Conservation (phyloP, 2,797 vertebrate species). For the Coccyzus lansbergi region DNA sequence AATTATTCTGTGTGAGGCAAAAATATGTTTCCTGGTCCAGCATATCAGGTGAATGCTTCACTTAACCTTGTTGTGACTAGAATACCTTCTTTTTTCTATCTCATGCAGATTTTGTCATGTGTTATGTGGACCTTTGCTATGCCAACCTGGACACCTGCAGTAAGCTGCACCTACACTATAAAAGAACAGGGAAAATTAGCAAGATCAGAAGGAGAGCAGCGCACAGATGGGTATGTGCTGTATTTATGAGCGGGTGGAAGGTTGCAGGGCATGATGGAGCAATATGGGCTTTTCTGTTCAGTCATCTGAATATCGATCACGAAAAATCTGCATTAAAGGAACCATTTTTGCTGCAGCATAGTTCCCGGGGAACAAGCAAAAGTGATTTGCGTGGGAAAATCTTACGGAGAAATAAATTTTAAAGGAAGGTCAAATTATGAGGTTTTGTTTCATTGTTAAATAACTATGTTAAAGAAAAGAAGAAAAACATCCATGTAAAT, state of each 20-base stretch:
- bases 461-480: background rate
- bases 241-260: background rate
- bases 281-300: background rate
- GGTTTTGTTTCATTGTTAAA: background rate
- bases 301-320: background rate
- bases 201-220: background rate
- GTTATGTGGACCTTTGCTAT: background rate
- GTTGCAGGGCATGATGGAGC: background rate
- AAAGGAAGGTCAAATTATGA: background rate
- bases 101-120: background rate
- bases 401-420: background rate
- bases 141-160: background rate
- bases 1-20: background rate
- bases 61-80: background rate
- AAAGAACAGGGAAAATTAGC: background rate
- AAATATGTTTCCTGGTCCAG: background rate
- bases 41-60: background rate
- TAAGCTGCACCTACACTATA: background rate
- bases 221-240: background rate
- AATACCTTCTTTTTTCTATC: background rate
- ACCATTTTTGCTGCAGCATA: background rate
- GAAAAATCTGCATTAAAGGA: slow-evolving; percentile 9
- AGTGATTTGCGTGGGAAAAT: background rate
- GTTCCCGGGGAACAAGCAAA: background rate
- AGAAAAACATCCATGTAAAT: background rate